phyloP scores from a whole-genome alignment of 1,140 invertebrate species.

The Drosophila bocqueti region DNA sequence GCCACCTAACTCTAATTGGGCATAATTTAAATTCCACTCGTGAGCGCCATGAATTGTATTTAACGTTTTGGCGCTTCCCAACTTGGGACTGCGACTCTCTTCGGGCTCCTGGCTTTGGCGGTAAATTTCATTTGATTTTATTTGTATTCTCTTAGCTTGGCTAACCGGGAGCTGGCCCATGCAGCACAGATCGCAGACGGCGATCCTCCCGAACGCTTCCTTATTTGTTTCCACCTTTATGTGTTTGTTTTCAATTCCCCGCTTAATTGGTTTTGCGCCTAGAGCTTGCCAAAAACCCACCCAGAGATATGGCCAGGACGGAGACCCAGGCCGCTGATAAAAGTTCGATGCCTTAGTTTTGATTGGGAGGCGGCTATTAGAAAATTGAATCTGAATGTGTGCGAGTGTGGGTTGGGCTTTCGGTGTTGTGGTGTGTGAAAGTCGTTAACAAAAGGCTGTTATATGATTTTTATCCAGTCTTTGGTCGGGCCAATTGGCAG shows the following conservation, averaged over 20 bases:
- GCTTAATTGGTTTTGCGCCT: conserved; percentile 82
- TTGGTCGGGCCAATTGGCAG: conserved; percentile 20
- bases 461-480: conserved; percentile 49
- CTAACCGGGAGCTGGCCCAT: conserved; percentile 11
- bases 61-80: conserved; percentile 83
- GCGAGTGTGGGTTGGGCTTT: conserved; percentile 1
- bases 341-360: conserved; percentile 76
- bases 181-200: conserved; percentile 49
- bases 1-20: conserved; percentile 82
- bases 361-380: conserved; percentile 80
- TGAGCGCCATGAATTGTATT: conserved; percentile 83
- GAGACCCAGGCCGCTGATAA: conserved; percentile 24
- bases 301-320: conserved; percentile 28
- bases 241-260: conserved; percentile 53
- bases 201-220: conserved; percentile 68
- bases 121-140: conserved; percentile 83
- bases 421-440: conserved; percentile 51
- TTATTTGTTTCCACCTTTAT: conserved; percentile 64
- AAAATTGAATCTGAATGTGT: conserved; percentile 71
- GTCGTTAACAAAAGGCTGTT: conserved; percentile 38
- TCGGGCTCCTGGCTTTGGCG: conserved; percentile 49
- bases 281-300: conserved; percentile 35
- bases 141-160: conserved; percentile 54
- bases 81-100: conserved; percentile 55
- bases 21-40: conserved; percentile 83